phyloP scores from a whole-genome alignment of 2,113 vertebrate genomes.

The Lagopus leucura region DNA sequence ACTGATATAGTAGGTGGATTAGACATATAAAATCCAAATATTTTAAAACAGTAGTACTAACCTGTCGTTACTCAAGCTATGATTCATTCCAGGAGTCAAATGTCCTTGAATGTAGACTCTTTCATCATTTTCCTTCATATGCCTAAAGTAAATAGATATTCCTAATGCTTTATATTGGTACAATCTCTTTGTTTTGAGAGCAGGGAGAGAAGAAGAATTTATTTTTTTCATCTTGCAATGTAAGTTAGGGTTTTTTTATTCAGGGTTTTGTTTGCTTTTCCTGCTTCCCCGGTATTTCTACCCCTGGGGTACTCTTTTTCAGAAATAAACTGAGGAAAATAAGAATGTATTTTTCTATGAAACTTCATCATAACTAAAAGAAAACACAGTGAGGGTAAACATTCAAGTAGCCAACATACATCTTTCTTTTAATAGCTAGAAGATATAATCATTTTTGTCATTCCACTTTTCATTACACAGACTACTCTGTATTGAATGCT shows the following conservation, averaged over 20 bases:
- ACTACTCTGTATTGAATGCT: background rate
- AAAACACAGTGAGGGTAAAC: background rate
- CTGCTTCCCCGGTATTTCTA: background rate
- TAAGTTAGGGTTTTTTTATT: background rate
- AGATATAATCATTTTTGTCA: background rate
- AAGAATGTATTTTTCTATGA: background rate
- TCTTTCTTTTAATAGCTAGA: background rate
- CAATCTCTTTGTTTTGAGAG: background rate
- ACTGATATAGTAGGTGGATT: background rate
- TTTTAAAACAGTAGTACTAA: background rate
- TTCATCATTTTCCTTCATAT: background rate
- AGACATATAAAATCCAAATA: background rate
- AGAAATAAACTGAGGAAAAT: background rate
- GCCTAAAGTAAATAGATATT: background rate
- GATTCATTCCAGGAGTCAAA: background rate
- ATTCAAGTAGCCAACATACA: background rate
- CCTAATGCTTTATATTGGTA: background rate
- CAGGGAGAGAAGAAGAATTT: background rate
- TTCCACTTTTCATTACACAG: background rate
- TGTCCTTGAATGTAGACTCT: background rate
- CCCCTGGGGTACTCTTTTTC: background rate
- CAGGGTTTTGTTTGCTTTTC: background rate
- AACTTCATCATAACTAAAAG: background rate
- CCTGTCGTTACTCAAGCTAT: background rate
- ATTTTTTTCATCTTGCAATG: background rate